Conservation (phyloP, 1,140 invertebrate genomes). For the Neodiprion fabricii region DNA sequence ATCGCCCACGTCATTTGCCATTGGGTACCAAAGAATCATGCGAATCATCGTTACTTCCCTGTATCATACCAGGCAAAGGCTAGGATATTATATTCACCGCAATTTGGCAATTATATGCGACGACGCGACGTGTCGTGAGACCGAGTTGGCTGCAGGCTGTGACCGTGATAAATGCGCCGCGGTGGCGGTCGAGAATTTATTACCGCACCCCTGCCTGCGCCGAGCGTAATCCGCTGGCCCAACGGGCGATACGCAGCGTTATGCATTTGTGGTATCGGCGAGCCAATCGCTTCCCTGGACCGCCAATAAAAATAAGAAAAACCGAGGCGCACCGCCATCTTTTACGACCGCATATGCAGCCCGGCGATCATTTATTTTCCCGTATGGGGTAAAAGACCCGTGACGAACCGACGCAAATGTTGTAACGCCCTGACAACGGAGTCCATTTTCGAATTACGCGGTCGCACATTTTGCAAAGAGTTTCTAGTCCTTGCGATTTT, state of each 20-base stretch:
- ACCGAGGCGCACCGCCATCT: conserved; percentile 29
- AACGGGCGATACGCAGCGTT: neutral
- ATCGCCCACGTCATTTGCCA: conserved; percentile 10
- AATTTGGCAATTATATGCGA: conserved; percentile 47
- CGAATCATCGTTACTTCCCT: conserved; percentile 39
- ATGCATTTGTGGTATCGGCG: neutral
- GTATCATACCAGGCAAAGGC: neutral
- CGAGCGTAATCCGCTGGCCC: neutral
- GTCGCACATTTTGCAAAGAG: neutral
- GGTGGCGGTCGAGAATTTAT: conserved; percentile 42
- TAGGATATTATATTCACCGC: conserved; percentile 19
- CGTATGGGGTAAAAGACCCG: neutral
- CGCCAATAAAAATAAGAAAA: conserved; percentile 20
- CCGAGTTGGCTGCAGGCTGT: conserved; percentile 36
- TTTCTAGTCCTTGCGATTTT: neutral
- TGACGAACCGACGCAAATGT: conserved; percentile 29
- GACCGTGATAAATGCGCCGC: conserved; percentile 57
- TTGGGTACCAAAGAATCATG: conserved; percentile 37
- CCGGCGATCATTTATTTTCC: conserved; percentile 22
- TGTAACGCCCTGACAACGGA: too few relatives aligned
- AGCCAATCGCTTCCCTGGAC: conserved; percentile 9
- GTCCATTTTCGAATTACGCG: too few relatives aligned
- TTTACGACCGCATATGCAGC: conserved; percentile 24
- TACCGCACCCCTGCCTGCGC: conserved; percentile 30
- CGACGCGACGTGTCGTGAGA: conserved; percentile 26